Evolutionary conservation across 23 tunicate genomes (phyloP), one percentile per base, ranked within the genome.

Genomic region (Phallusia fumigata): DNA sequence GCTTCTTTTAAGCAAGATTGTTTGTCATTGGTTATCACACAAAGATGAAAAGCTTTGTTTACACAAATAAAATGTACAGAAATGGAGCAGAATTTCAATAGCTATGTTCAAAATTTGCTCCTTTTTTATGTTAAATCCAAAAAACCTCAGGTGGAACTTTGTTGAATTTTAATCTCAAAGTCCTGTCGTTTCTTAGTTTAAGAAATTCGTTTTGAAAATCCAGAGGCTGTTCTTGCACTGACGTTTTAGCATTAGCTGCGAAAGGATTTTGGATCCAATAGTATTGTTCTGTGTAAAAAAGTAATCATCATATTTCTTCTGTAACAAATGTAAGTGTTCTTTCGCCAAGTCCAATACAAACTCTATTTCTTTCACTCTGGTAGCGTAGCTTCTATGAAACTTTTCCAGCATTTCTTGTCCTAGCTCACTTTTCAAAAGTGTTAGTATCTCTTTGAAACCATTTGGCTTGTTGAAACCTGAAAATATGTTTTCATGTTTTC

Each of bases 131-230:
- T 16, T 30, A 22, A 45, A 79, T 79, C 82, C 82, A 47, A 79
- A 79, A 79, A 30, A 31, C 82, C 47, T 76, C 51, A 76, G 34
- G 80, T 34, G 26, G 81, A 78, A 78, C 81, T 78, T 78, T 12
- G 64, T 52, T 78, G 58, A 78, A 78, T 78, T 78, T 78, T 26
- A 78, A 28, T 33, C 81, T 33, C 40, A 75, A 33, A 31, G 36
- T 75, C 36, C 79, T 75, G 79, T 75, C 79, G 35, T 75, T 75
- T 33, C 79, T 75, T 75, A 75, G 40, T 75, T 75, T 36, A 75
- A 75, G 33, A 33, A 75, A 75, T 28, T 75, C 8, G 11, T 75
- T 6, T 75, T 36, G 79, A 75, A 75, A 8, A 3, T 33, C 40
- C 79, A 75, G 40, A 33, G 79, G 12, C 79, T 28, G 33, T 75